Conservation (phyloP, 2,113 vertebrate genomes). For the Stegostoma tigrinum region DNA sequence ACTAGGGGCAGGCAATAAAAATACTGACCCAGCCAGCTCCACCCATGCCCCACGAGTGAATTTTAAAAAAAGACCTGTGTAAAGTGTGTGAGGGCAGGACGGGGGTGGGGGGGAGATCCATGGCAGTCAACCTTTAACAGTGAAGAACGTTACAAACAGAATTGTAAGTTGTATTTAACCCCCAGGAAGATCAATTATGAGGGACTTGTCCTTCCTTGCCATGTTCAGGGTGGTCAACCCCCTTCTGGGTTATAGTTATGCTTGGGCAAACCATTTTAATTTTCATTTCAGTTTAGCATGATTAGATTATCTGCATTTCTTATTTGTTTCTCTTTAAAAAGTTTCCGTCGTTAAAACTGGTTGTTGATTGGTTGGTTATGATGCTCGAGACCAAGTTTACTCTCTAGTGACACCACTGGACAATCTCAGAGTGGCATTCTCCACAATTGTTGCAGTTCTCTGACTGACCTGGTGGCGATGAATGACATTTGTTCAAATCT, state of each 20-base stretch:
- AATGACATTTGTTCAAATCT: not conserved
- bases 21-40: too few species aligned
- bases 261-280: slow-evolving; percentile 1
- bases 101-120: too few species aligned
- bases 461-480: not conserved
- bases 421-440: not conserved
- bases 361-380: not conserved
- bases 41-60: too few species aligned
- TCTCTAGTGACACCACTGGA: not conserved
- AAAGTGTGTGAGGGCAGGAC: too few species aligned
- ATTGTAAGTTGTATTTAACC: not conserved
- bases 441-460: not conserved
- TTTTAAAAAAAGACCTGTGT: too few species aligned
- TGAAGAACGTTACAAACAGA: not conserved
- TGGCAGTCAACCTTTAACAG: too few species aligned
- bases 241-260: not conserved
- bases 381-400: not conserved
- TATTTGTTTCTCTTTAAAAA: not conserved
- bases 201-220: not conserved
- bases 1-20: too few species aligned
- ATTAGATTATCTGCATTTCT: not conserved
- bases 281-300: not conserved
- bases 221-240: not conserved
- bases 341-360: not conserved
- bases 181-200: not conserved